Evolutionary conservation across 2,113 vertebrate genomes (phyloP).

Genomic region (Micronycteris hirsuta): DNA sequence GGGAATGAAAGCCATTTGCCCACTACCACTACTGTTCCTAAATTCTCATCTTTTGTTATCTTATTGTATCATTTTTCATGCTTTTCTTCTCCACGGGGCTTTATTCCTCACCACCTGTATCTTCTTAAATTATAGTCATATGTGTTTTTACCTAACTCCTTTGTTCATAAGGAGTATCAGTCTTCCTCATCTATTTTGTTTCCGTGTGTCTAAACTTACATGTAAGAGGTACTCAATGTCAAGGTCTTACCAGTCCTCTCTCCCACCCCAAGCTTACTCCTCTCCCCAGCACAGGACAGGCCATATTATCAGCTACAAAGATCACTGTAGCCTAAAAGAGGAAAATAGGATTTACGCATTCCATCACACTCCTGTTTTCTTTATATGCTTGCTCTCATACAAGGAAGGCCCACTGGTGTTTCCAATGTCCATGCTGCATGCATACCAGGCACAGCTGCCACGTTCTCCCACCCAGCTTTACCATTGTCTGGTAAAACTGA

Average conservation of each 20-base stretch:
- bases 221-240: neutral
- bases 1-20: fast-evolving
- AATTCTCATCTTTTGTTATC: neutral
- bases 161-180: neutral
- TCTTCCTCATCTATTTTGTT: neutral
- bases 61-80: neutral
- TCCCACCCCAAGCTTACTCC: neutral
- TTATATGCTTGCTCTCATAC: neutral
- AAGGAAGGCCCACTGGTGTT: no score
- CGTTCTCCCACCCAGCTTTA: neutral
- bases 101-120: neutral
- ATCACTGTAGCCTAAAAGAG: neutral
- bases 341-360: neutral
- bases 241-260: neutral
- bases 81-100: neutral
- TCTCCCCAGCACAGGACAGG: neutral
- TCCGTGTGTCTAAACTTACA: neutral
- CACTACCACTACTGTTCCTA: neutral
- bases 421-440: neutral
- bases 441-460: neutral
- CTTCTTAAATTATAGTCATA: neutral
- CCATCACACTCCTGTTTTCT: neutral
- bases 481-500: neutral
- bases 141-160: neutral
- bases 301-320: neutral